phyloP scores from a whole-genome alignment of 2,113 vertebrate species.

The Caretta caretta region DNA sequence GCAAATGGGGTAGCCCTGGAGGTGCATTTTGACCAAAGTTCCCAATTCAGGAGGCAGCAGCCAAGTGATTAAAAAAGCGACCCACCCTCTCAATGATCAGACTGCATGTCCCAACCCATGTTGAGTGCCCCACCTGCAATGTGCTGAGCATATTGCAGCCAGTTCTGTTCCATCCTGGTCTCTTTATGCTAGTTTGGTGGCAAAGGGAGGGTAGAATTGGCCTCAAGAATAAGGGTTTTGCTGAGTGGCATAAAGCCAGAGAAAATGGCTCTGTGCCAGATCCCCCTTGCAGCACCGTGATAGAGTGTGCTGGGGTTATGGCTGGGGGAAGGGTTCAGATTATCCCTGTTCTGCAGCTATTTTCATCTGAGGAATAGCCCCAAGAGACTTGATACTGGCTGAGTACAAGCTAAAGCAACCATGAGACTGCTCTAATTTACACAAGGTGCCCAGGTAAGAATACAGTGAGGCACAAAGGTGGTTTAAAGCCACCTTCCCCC shows the following conservation, averaged over 20 bases:
- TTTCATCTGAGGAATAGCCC: background rate
- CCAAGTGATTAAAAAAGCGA: too few species aligned
- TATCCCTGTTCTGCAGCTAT: background rate
- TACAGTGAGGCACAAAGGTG: too few species aligned
- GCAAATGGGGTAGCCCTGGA: background rate
- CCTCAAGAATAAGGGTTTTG: background rate
- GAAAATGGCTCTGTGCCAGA: background rate
- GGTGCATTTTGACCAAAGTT: background rate
- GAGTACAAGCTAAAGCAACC: too few species aligned
- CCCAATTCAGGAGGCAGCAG: background rate
- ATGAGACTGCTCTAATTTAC: too few species aligned
- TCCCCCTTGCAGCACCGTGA: background rate
- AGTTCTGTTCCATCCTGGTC: background rate
- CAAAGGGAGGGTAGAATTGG: background rate
- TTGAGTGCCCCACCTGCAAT: background rate
- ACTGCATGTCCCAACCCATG: background rate
- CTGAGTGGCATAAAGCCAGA: background rate
- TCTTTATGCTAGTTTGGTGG: background rate
- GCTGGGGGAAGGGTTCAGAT: background rate
- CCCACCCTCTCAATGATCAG: background rate
- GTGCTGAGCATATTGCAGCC: background rate
- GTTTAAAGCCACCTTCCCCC: too few species aligned
- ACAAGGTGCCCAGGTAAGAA: too few species aligned
- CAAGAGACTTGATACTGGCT: too few species aligned
- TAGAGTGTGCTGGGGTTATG: background rate